These are phyloP conservation scores for Mnemiopsis leidyi DNA, from an alignment of 37 sponge, comb jelly and placozoan species.

Conservation along the genomic window DNA sequence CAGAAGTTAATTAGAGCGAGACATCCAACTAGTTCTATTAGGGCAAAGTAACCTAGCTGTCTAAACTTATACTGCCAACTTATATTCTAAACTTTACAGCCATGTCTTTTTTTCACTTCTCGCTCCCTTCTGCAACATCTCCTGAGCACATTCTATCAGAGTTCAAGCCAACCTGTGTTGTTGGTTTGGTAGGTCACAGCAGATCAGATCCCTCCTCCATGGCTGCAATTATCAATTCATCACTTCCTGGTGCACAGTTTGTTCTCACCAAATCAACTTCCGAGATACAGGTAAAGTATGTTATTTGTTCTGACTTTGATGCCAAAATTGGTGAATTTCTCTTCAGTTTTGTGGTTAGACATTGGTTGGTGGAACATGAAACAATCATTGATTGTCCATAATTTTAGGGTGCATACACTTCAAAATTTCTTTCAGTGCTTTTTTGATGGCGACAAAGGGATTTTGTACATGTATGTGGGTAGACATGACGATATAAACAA, in stretches of 20 bases:
- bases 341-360: neutral
- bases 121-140: neutral
- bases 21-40: too few relatives aligned
- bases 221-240: neutral
- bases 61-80: too few relatives aligned
- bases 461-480: neutral
- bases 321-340: neutral
- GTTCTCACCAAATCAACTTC: neutral
- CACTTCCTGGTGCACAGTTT: constrained; percentile 48
- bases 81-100: neutral
- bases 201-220: neutral
- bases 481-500: neutral
- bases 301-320: neutral
- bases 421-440: neutral
- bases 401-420: too few relatives aligned
- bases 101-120: constrained; percentile 25
- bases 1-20: too few relatives aligned
- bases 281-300: neutral
- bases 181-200: constrained; percentile 26
- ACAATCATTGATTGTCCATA: neutral
- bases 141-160: neutral
- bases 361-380: neutral
- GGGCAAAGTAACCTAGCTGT: too few relatives aligned
- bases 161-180: neutral
- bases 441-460: neutral